A percentile compares a stretch with the other conserved stretches of the same genome.
phyloP scores from a whole-genome alignment of 2,797 vertebrate genomes.

The Mus caroli region DNA sequence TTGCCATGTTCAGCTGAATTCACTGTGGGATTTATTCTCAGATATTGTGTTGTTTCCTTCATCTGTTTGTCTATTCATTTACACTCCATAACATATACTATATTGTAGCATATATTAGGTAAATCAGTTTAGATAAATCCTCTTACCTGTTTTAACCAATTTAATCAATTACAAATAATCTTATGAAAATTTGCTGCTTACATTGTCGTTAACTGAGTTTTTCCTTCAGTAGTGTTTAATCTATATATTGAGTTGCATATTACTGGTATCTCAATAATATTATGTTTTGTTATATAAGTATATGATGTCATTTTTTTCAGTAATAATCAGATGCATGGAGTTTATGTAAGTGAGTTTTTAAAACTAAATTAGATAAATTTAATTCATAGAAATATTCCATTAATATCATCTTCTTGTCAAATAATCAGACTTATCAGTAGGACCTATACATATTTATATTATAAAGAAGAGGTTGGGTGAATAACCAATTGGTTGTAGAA shows the following conservation, averaged over 20 bases:
- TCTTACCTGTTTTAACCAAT: neutral
- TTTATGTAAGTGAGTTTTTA: neutral
- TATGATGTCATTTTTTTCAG: neutral
- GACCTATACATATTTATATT: too few species aligned
- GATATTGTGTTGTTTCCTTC: neutral
- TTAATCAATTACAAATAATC: neutral
- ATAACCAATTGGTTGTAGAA: too few species aligned
- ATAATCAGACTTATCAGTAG: too few species aligned
- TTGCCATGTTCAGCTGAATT: neutral
- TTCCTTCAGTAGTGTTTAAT: neutral
- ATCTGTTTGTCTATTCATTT: neutral
- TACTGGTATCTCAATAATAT: neutral
- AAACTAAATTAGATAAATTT: too few species aligned
- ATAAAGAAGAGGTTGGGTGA: too few species aligned
- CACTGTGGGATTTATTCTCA: neutral
- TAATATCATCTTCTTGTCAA: too few species aligned
- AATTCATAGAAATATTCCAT: too few species aligned
- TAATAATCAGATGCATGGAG: neutral
- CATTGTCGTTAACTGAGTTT: neutral
- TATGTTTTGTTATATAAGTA: neutral
- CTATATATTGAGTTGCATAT: neutral
- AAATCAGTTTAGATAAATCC: neutral
- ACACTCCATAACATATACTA: neutral
- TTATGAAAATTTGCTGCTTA: neutral
- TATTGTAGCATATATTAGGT: neutral